Conservation (phyloP, 1,140 invertebrate species). For the Drosophila nigrodunni region DNA sequence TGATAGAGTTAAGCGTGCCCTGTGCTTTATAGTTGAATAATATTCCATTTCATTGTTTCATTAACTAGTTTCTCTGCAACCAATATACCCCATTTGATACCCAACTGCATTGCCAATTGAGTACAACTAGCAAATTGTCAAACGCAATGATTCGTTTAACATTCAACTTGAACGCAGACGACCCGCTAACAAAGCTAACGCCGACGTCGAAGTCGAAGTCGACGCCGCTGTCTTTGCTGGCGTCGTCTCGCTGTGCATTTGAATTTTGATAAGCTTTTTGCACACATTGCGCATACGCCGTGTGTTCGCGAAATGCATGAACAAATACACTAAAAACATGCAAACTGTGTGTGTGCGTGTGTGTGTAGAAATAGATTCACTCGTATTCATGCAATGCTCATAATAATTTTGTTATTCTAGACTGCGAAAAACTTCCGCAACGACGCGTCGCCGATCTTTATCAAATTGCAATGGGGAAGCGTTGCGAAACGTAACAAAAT, state of each 20-base stretch:
- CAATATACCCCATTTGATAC: conserved; percentile 2
- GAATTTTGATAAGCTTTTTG: conserved; percentile 66
- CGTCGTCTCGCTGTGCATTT: conserved; percentile 50
- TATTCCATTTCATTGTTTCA: no score
- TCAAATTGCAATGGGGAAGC: conserved; percentile 80
- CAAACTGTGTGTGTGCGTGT: neutral
- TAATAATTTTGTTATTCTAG: conserved; percentile 64
- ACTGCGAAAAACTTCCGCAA: conserved; percentile 68
- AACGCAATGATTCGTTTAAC: conserved; percentile 43
- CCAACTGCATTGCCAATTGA: conserved; percentile 11
- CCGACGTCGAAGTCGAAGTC: conserved; percentile 23
- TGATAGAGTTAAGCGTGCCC: no score
- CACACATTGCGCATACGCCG: conserved; percentile 75
- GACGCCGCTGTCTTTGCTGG: conserved; percentile 15
- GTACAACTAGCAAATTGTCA: conserved; percentile 23
- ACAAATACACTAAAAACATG: neutral
- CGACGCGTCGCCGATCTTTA: conserved; percentile 67
- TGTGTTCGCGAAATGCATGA: neutral
- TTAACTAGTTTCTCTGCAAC: neutral
- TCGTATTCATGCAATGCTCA: conserved; percentile 53
- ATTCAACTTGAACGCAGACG: conserved; percentile 69
- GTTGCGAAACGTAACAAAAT: conserved; percentile 38
- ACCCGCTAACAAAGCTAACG: neutral
- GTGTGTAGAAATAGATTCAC: conserved; percentile 14
- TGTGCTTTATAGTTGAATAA: no score